Evolutionary conservation across 2,113 vertebrate genomes (phyloP).

Genomic region (Mastomys coucha): DNA sequence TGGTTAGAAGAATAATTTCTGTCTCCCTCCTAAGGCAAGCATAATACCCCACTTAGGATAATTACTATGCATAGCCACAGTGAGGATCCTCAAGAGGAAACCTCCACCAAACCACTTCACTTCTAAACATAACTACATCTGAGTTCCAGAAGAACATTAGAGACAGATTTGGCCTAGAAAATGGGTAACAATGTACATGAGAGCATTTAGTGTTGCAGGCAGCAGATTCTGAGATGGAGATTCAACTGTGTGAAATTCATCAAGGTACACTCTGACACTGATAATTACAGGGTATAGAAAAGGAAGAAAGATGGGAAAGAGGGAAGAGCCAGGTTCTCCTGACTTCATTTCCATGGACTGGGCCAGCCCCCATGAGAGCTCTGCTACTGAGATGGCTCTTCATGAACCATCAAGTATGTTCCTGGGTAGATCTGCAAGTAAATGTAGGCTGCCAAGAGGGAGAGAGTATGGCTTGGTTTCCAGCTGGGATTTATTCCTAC

Average conservation of each 20-base stretch:
- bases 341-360: background rate
- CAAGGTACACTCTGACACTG: no score
- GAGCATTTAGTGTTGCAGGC: no score
- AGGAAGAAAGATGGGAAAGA: background rate
- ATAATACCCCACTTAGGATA: background rate
- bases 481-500: background rate
- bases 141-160: background rate
- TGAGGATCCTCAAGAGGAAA: background rate
- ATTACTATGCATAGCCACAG: accelerated
- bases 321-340: accelerated
- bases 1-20: background rate
- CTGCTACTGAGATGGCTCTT: background rate
- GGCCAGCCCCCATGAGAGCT: accelerated
- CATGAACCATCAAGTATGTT: background rate
- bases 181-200: no score
- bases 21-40: background rate
- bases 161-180: background rate
- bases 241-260: background rate
- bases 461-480: accelerated
- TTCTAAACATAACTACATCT: background rate
- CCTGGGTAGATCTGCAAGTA: accelerated
- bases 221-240: background rate
- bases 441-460: background rate
- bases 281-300: background rate
- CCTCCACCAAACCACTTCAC: background rate